A percentile compares a stretch with the other conserved stretches of the same genome.
Evolutionary conservation across 2,797 vertebrate species (phyloP).

Genomic region (Hemibagrus guttatus): DNA sequence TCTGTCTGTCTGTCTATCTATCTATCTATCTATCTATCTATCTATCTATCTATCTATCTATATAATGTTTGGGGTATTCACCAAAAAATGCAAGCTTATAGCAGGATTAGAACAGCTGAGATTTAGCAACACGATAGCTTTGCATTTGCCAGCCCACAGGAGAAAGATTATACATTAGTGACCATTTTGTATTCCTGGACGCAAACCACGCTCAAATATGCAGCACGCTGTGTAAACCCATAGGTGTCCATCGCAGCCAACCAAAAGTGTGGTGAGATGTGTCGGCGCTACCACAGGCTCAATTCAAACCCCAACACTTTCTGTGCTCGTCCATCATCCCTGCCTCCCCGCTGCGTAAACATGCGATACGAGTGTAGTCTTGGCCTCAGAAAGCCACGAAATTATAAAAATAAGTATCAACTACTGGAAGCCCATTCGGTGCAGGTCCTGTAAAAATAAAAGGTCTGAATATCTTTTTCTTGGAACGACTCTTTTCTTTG

Average conservation of each 20-base stretch:
- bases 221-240: conserved; percentile 51
- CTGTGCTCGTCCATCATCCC: conserved; percentile 35
- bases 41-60: not conserved
- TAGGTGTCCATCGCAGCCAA: conserved; percentile 50
- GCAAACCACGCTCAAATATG: conserved; percentile 54
- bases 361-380: conserved; percentile 23
- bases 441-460: conserved; percentile 50
- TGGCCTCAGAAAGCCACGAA: conserved; percentile 43
- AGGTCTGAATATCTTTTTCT: conserved; percentile 53
- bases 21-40: not conserved
- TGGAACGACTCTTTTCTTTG: conserved; percentile 44
- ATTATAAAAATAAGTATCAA: conserved; percentile 52
- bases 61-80: not conserved
- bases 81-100: not conserved
- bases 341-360: conserved; percentile 50
- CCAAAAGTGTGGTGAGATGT: conserved; percentile 49
- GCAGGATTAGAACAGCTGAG: conserved; percentile 30
- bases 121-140: conserved; percentile 5
- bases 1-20: not conserved
- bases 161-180: conserved; percentile 52
- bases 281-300: conserved; percentile 41
- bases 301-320: conserved; percentile 49
- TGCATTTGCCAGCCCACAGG: conserved; percentile 29
- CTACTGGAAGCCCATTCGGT: conserved; percentile 44
- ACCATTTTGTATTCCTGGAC: conserved; percentile 48